Evolutionary conservation across 2,797 vertebrate genomes (phyloP), one percentile per base, ranked within the genome.

Genomic region (Anniella stebbinsi): DNA sequence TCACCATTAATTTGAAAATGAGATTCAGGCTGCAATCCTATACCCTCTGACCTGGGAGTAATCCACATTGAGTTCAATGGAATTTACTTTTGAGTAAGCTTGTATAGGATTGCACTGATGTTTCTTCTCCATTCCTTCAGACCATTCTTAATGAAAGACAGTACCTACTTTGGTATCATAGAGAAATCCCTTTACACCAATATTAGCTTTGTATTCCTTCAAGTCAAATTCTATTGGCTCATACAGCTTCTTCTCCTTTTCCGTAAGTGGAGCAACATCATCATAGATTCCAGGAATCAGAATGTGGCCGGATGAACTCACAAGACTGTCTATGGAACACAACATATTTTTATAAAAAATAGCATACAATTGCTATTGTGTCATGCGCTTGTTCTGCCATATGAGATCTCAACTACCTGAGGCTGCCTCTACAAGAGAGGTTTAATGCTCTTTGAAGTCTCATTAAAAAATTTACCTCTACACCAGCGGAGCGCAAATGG

Each of bases 281-380:
- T 98, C 98, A 0, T 98, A 98, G 94, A 99, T 98, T 76, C 98
- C 98, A 23, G 98, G 98, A 91, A 99, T 96, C 91, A 98, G 96
- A 95, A 99, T 99, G 67, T 1, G 96, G 23, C 99, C 99, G 0
- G 96, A 97, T 11, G 98, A 96, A 92, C 98, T 98, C 90, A 98
- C 98, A 83, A 99, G 97, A n/a, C 98, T 98, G 80, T 98, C 98
- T 99, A 83, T 33, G 60, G 84, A 89, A 78, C 0, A 90, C 9
- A 18, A 66, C 21, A 72, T 51, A 45, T 45, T 3, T 51, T 48
- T 1, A 1, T 85, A 76, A 69, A 38, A 69, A 45, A 89, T 1
- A 48, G 38, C 21, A 87, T 33, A 18, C n/a, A 69, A 28, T 54
- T 33, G 9, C 36, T 69, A 13, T 54, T 83, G 72, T 33, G 23